A percentile compares a stretch with the other conserved stretches of the same genome.
These are phyloP conservation scores for Kuschelorhynchus macadamiae DNA, from an alignment of 2,888 invertebrate genomes.

Conservation along the genomic window DNA sequence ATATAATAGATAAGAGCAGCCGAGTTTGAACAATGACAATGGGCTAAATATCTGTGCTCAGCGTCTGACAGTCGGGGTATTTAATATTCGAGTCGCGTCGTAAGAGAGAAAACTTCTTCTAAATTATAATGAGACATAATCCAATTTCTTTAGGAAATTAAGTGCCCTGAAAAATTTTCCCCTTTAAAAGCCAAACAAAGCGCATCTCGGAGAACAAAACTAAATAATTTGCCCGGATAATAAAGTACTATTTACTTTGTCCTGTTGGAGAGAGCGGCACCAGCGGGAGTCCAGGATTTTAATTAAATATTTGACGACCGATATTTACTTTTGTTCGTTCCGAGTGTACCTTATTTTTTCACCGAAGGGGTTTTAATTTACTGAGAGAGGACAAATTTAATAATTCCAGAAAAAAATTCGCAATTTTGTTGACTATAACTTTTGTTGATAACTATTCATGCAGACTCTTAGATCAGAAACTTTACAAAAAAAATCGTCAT, in stretches of 20 bases:
- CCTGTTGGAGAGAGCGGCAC: constrained; percentile 22
- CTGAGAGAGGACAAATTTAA: constrained; percentile 1
- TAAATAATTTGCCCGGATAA: constrained; percentile 49
- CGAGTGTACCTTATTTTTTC: constrained; percentile 16
- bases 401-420: not conserved
- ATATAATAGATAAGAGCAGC: too few relatives aligned
- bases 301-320: constrained; percentile 45
- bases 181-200: constrained; percentile 36
- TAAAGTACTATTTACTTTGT: constrained; percentile 46
- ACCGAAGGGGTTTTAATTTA: constrained; percentile 13
- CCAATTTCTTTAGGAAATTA: constrained; percentile 44
- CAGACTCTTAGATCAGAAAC: too few relatives aligned
- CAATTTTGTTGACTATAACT: too few relatives aligned
- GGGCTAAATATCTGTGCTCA: constrained; percentile 4
- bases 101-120: constrained; percentile 28
- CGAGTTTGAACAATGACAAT: too few relatives aligned
- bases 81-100: constrained; percentile 25
- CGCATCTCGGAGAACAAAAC: constrained; percentile 38
- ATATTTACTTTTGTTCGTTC: constrained; percentile 37
- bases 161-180: constrained; percentile 41
- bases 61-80: constrained; percentile 2
- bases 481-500: too few relatives aligned
- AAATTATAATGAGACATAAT: constrained; percentile 47
- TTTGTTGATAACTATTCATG: too few relatives aligned
- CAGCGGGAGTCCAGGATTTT: constrained; percentile 25